phyloP scores from a whole-genome alignment of 2,797 vertebrate genomes.

The Thaleichthys pacificus region DNA sequence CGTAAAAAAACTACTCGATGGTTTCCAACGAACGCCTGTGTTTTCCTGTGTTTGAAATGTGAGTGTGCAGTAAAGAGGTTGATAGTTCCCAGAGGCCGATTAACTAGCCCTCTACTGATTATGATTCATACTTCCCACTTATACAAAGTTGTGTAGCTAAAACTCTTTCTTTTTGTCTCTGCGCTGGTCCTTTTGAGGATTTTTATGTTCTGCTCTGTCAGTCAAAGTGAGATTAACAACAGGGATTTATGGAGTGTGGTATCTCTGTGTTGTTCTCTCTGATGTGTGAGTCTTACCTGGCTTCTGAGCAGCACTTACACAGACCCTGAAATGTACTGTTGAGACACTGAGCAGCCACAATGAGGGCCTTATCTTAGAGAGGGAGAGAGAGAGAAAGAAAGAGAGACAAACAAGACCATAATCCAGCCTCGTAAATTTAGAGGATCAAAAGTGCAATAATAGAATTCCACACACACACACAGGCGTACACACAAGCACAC shows the following conservation, averaged over 20 bases:
- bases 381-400: no score
- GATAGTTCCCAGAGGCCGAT: conserved; percentile 29
- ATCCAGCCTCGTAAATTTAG: conserved; percentile 19
- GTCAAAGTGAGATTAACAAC: not conserved
- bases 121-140: conserved; percentile 32
- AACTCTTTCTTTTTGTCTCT: not conserved
- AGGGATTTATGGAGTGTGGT: not conserved
- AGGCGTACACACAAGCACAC: conserved; percentile 13
- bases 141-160: conserved; percentile 7
- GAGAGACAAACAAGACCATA: conserved; percentile 24
- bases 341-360: not conserved
- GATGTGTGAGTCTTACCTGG: no score
- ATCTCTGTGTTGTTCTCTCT: not conserved
- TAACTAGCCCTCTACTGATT: conserved; percentile 26
- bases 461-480: not conserved
- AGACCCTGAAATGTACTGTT: not conserved
- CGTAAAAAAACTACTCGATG: not conserved
- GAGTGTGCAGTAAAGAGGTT: conserved; percentile 23
- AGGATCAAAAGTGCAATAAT: not conserved
- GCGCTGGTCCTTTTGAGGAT: no score
- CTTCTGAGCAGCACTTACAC: no score
- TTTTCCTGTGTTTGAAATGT: conserved; percentile 28
- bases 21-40: conserved; percentile 8
- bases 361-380: not conserved
- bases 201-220: not conserved